Evolutionary conservation across 23 tunicate genomes (phyloP), one percentile per base, ranked within the genome.

Genomic region (Pegea sp.): DNA sequence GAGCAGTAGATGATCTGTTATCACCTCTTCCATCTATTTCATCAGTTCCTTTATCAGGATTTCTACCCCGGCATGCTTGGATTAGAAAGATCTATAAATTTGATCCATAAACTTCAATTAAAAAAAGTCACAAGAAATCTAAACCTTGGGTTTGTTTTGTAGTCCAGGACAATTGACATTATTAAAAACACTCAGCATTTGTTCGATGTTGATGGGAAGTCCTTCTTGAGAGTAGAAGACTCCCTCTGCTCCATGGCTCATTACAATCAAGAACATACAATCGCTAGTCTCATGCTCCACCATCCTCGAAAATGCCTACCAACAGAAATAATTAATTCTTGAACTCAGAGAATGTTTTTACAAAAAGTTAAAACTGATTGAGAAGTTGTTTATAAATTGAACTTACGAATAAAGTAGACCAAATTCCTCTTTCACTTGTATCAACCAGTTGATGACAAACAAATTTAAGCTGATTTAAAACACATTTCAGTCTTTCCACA

Each of bases 71-170:
- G 42, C 95, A 84, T 24, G 71, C 64, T 63, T 84, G 95, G 38
- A 84, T 52, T 31, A 74, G 52, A 27, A 84, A 62, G 5, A 74
- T 32, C 95, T 84, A 31, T 22, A 74, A 26, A 21, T 0, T 50
- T 38, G 6, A 67, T 33, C 0, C 5, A 5, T 21, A 30, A 52
- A 52, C 3, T 60, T 58, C 22, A 22, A 58, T 58, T 2, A 3
- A 33, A 38, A 21, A 23, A 18, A 2, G 33, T 3, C 18, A 26
- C 48, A 22, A 48, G 5, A 54, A 3, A 69, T 31, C 4, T 26
- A 42, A 26, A 88, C 79, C 73, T 88, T 88, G 7, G 97, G 97
- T 61, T 88, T 88, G 55, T 88, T 70, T 23, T 88, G 97, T 0
- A 88, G 62, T 3, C 28, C 68, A 20, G 57, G 66, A 52, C 90